These are phyloP conservation scores for Antheraea yamamai DNA, from an alignment of 2,888 invertebrate species.

Conservation along the genomic window DNA sequence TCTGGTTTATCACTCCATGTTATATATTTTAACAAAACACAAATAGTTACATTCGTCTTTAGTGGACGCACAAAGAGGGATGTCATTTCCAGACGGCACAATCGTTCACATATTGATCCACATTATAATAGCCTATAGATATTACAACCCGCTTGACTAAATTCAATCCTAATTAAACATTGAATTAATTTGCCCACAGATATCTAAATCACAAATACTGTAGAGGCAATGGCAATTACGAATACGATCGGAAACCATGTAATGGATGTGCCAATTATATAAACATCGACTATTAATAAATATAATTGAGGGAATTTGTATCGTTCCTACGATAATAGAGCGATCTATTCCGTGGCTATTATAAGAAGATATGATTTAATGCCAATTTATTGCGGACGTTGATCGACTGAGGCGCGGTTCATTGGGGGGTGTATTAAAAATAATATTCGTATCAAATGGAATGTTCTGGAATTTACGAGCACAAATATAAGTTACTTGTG, in stretches of 20 bases:
- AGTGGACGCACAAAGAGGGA: too few species aligned
- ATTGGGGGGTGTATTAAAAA: slow-evolving; percentile 24
- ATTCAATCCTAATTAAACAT: background rate
- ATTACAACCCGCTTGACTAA: too few species aligned
- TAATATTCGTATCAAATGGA: background rate
- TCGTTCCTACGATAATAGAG: slow-evolving; percentile 7
- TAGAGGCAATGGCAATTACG: background rate
- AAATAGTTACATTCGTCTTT: too few species aligned
- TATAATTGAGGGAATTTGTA: slow-evolving; percentile 11
- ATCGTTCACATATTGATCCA: too few species aligned
- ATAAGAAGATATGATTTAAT: slow-evolving; percentile 20
- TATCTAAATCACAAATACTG: too few species aligned
- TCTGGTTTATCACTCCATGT: too few species aligned
- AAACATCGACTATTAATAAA: slow-evolving; percentile 10
- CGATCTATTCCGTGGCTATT: slow-evolving; percentile 3
- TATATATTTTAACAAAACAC: too few species aligned
- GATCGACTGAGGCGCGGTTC: slow-evolving; percentile 18
- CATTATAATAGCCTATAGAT: too few species aligned
- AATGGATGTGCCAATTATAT: slow-evolving; percentile 1
- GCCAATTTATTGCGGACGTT: slow-evolving; percentile 24
- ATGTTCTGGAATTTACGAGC: background rate
- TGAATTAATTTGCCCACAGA: background rate
- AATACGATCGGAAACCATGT: background rate
- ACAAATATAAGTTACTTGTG: background rate
- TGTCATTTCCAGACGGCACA: too few species aligned